These are phyloP conservation scores for Aphaenogaster floridana DNA, from an alignment of 1,140 invertebrate species.

Conservation along the genomic window DNA sequence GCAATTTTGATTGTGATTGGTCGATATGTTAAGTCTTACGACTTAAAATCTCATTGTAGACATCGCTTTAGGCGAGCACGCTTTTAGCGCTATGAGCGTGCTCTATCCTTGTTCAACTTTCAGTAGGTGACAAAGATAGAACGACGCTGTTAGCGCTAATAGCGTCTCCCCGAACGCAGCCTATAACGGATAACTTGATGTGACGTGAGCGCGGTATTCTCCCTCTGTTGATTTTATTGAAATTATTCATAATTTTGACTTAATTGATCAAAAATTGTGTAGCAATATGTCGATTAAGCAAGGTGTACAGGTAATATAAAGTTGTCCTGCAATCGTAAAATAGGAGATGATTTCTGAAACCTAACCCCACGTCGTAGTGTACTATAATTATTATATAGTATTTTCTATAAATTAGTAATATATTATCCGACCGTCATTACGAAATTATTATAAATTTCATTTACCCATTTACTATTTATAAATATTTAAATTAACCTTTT, in stretches of 20 bases:
- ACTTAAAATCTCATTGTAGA: too few species aligned
- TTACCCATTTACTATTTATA: background rate
- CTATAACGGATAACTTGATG: too few species aligned
- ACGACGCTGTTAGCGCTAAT: too few species aligned
- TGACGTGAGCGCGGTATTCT: background rate
- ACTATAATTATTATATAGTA: background rate
- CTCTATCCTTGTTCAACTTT: too few species aligned
- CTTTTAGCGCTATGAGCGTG: too few species aligned
- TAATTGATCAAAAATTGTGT: background rate
- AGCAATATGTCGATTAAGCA: conserved; percentile 3
- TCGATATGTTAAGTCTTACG: too few species aligned
- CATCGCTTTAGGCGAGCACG: too few species aligned
- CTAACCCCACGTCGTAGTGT: background rate
- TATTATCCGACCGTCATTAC: background rate
- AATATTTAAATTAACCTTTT: background rate
- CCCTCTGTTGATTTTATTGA: background rate
- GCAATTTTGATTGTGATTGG: too few species aligned
- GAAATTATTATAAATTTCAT: background rate
- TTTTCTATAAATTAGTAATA: background rate
- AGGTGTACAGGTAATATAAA: conserved; percentile 26
- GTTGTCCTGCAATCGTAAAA: background rate
- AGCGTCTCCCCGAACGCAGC: too few species aligned
- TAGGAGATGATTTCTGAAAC: background rate
- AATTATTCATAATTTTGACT: conserved; percentile 4
- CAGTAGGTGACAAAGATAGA: too few species aligned